Base-by-base conservation (phyloP, 2,113 vertebrate genomes). In the Oryzias curvinotus region DNA sequence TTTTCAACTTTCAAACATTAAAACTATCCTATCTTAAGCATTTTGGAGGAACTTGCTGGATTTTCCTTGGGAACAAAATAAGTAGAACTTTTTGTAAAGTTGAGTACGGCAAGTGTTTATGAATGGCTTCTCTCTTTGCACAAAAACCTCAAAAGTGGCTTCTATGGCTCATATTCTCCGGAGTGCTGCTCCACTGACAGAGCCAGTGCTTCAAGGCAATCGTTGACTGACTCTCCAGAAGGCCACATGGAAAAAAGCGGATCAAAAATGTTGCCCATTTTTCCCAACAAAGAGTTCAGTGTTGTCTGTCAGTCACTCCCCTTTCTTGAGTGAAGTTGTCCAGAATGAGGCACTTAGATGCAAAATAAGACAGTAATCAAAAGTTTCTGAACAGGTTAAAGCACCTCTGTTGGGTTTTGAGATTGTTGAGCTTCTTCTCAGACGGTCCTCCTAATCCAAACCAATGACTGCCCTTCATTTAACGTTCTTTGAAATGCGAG, bases 381-480 rank as follows among this genome's bases (percentile, higher is more conserved):
- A 76, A 50, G 49, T 81, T 67, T 62, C 75, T 72, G 62, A 78
- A 65, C 62, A 61, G 56, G 73, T 55, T 60, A 53, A 66, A n/a
- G 43, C 43, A 28, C 62, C 58, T 55, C 51, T 44, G 61, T 5
- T 26, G 52, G 42, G 81, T 65, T 83, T 73, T 85, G 78, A 84
- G 68, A 62, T 3, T 28, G 63, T 56, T 74, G 77, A 86, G 85
- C 82, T 75, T 80, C 68, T 68, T 90, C 82, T 85, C 82, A 1
- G 17, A 48, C 66, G 87, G 73, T 69, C 41, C 60, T 52, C 69
- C 77, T 85, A 71, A 83, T 85, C 87, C 85, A 88, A 85, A 87
- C 85, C 77, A 87, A 87, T 83, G 84, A 82, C 76, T 67, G 77
- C 75, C 85, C 81, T 90, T 88, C 89, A 87, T 88, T 86, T 84